A percentile compares a stretch with the other conserved stretches of the same genome.
Conservation (phyloP, 1,140 invertebrate species). For the Scaptomyza graminum region DNA sequence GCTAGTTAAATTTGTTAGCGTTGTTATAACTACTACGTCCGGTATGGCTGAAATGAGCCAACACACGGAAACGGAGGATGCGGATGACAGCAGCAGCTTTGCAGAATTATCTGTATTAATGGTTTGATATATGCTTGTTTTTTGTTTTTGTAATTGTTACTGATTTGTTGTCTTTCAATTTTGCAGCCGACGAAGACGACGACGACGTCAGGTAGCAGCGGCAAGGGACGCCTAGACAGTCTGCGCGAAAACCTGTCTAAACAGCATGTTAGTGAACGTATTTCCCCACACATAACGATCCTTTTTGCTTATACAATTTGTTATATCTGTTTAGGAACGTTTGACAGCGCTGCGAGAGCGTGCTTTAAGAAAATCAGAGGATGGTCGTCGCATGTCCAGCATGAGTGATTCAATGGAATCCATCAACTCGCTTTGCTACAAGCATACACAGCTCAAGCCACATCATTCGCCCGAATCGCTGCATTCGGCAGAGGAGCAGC, state of each 20-base stretch:
- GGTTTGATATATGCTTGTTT: constrained; percentile 24
- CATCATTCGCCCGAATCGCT: neutral
- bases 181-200: constrained; percentile 34
- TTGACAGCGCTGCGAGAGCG: constrained; percentile 62
- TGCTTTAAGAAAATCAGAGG: constrained; percentile 48
- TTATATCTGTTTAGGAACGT: constrained; percentile 45
- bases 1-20: constrained; percentile 33
- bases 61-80: constrained; percentile 48
- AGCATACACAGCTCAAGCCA: constrained; percentile 25
- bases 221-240: constrained; percentile 61
- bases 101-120: constrained; percentile 47
- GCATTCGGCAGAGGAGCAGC: neutral
- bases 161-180: neutral
- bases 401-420: constrained; percentile 63
- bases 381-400: constrained; percentile 30
- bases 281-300: too few relatives aligned
- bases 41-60: constrained; percentile 30
- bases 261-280: constrained; percentile 50
- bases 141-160: neutral
- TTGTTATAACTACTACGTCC: constrained; percentile 12
- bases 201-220: constrained; percentile 8
- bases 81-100: constrained; percentile 51
- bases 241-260: constrained; percentile 65
- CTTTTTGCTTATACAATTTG: neutral
- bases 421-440: constrained; percentile 49